Evolutionary conservation across 2,113 vertebrate species (phyloP), one percentile per base, ranked within the genome.

Genomic region (Phasianus colchicus): DNA sequence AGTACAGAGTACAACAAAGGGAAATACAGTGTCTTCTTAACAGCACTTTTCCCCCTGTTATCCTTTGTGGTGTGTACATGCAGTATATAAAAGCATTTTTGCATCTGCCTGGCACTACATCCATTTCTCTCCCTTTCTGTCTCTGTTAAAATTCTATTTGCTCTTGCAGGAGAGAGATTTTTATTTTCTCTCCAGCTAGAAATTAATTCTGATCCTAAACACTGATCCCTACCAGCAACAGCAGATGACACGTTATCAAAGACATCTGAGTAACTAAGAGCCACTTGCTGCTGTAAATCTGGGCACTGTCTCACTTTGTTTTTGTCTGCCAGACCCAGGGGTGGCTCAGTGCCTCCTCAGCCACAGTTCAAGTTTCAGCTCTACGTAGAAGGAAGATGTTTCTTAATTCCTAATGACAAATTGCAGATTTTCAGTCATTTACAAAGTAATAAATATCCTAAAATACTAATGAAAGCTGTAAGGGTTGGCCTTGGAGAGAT

Each of bases 201-300:
- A 94, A 92, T 96, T 93, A 93, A 72, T 93, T 86, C 86, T 81
- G 84, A 92, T 73, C 34, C 79, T 93, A 92, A 94, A 92, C 92
- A 90, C 38, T 58, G 83, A 91, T 92, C 69, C 91, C 89, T 80
- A 69, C 85, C 92, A 97, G 92, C 92, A 94, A 90, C 47, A 94
- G 71, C 0, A 1, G 91, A 88, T 93, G 93, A 96, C 86, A 93
- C 70, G 38, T 93, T 95, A 92, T 85, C 95, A 93, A 87, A 97
- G 89, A 93, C 86, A 95, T 74, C 76, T 79, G 75, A 95, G 88
- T 88, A 96, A 95, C 70, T 48, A 93, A 94, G 82, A 96, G 85
- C 30, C 79, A 90, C 90, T 97, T 95, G 78, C 96, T 96, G 88
- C 74, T 90, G 89, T 92, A 94, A 96, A 96, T 97, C 91, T 96